Evolutionary conservation across 2,797 vertebrate genomes (phyloP), one percentile per base, ranked within the genome.

Genomic region (Trichosurus vulpecula): DNA sequence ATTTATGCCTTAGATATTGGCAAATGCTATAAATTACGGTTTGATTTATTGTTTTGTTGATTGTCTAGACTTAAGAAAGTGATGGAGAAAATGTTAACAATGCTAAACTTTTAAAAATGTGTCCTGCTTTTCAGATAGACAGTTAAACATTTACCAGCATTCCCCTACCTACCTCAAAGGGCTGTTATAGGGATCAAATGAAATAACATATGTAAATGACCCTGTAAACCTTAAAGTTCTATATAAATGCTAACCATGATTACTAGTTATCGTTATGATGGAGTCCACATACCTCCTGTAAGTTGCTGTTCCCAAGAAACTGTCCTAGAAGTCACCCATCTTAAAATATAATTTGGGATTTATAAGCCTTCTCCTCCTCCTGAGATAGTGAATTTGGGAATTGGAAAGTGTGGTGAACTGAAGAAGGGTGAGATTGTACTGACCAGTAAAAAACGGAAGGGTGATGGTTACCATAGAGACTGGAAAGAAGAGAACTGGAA

Each of bases 361-460:
- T n/a, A 29, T 52, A 92, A 95, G 54, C 92, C 54, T n/a, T n/a
- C n/a, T 0, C 35, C 30, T 61, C 92, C 66, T 2, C 35, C 35
- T 95, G 54, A 96, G 95, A 93, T 91, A 10, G 35, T 87, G 95
- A 74, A 93, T 95, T 22, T 52, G 55, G 55, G 90, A 95, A 2
- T 1, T 55, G 90, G 95, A 94, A 58, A 92, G 91, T 66, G 51
- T 90, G 91, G 52, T 52, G 92, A 93, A 81, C 91, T 58, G 19
- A 2, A 95, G 90, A 52, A 74, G 19, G 66, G 52, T 61, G 53
- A 2, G 94, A 92, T 91, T 12, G 0, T 92, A 94, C 95, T 30
- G 93, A 74, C 94, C 93, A 94, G 91, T 16, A 35, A 93, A 97
- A 94, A 3, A 95, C 89, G 95, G 74, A 95, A 90, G 90, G 47